Evolutionary conservation across 2,888 invertebrate species (phyloP).

Genomic region (Ferdinandea cuprea): DNA sequence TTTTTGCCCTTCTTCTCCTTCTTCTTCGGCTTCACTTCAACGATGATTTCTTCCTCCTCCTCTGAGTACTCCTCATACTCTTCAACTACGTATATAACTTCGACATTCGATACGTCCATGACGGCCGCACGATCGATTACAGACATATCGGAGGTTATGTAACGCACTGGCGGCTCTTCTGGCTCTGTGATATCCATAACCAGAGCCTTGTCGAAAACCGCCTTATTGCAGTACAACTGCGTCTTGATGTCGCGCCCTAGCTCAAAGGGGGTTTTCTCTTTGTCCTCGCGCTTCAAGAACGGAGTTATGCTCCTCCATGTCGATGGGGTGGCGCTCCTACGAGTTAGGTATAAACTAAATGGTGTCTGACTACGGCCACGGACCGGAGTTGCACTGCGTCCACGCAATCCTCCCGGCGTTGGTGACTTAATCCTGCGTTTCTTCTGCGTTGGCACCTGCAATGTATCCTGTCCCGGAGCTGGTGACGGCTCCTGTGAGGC

Average conservation of each 20-base stretch:
- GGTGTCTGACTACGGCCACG: conserved; percentile 83
- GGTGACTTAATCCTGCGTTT: conserved; percentile 82
- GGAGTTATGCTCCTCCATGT: conserved; percentile 83
- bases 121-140: conserved; percentile 83
- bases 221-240: conserved; percentile 82
- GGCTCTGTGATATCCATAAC: conserved; percentile 83
- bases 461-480: conserved; percentile 79
- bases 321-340: conserved; percentile 82
- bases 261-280: conserved; percentile 83
- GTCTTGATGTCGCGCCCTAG: conserved; percentile 81
- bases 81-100: conserved; percentile 83
- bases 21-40: conserved; percentile 80
- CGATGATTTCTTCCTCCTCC: conserved; percentile 78
- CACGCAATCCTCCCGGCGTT: conserved; percentile 81
- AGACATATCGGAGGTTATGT: conserved; percentile 83
- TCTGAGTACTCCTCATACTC: conserved; percentile 82
- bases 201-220: conserved; percentile 82
- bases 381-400: conserved; percentile 82
- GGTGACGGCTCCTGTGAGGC: conserved; percentile 79
- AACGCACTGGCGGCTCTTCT: conserved; percentile 81
- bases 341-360: conserved; percentile 80
- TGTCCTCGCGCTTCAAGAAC: conserved; percentile 82
- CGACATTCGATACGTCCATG: conserved; percentile 83
- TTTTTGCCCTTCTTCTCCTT: conserved; percentile 79
- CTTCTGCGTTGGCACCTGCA: conserved; percentile 81